phyloP scores from a whole-genome alignment of 2,888 invertebrate genomes.

The Parnassius mnemosyne region DNA sequence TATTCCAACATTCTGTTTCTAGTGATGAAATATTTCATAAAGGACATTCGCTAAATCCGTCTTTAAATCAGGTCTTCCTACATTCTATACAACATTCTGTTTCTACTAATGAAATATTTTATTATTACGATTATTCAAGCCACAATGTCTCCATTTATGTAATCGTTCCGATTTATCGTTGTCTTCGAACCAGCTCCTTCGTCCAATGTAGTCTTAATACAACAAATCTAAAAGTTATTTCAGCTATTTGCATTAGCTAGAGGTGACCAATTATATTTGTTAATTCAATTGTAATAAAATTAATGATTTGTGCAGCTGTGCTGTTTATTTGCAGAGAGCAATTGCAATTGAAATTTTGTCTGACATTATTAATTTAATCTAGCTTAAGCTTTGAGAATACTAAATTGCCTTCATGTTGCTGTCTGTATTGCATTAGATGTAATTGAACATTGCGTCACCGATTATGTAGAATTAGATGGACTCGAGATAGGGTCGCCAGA shows the following conservation, averaged over 20 bases:
- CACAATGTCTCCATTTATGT: slow-evolving; percentile 8
- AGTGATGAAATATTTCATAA: slow-evolving; percentile 12
- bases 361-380: neutral
- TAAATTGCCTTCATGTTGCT: slow-evolving; percentile 9
- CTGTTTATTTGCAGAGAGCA: neutral
- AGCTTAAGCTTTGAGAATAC: neutral
- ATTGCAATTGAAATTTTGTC: neutral
- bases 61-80: neutral
- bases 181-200: slow-evolving; percentile 5
- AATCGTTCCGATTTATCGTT: slow-evolving; percentile 9
- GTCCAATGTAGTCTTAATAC: slow-evolving; percentile 1
- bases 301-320: slow-evolving; percentile 4
- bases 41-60: slow-evolving; percentile 6
- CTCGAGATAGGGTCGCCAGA: neutral
- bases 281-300: slow-evolving; percentile 4
- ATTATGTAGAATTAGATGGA: slow-evolving; percentile 18
- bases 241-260: slow-evolving; percentile 17
- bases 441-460: slow-evolving; percentile 11
- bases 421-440: slow-evolving; percentile 7
- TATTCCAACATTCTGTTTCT: slow-evolving; percentile 7
- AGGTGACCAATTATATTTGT: slow-evolving; percentile 15
- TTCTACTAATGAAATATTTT: slow-evolving; percentile 3
- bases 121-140: neutral
- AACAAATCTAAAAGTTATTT: slow-evolving; percentile 9
- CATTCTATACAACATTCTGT: slow-evolving; percentile 12